These are phyloP conservation scores for Volucella zonaria DNA, from an alignment of 2,888 invertebrate genomes.

Conservation along the genomic window DNA sequence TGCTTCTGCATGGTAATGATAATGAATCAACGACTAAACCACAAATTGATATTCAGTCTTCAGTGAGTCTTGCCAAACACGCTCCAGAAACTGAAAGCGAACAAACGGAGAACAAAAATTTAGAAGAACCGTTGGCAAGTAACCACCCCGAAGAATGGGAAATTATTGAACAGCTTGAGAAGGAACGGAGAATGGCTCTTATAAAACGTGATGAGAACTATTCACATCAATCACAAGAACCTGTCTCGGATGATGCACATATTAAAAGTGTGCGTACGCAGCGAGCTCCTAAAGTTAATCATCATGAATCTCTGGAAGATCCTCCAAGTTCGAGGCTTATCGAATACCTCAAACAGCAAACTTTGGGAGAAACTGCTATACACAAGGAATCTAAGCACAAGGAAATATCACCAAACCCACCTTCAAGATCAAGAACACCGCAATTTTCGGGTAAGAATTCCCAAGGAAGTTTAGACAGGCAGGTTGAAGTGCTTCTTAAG, in stretches of 20 bases:
- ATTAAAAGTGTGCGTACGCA: conserved; percentile 6
- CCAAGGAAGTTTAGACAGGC: conserved; percentile 37
- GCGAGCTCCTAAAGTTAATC: conserved; percentile 23
- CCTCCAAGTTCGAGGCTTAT: conserved; percentile 60
- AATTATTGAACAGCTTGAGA: conserved; percentile 80
- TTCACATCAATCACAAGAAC: conserved; percentile 54
- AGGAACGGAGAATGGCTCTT: conserved; percentile 79
- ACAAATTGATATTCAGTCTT: background rate
- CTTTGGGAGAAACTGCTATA: conserved; percentile 42
- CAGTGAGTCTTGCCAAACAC: background rate
- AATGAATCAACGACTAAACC: conserved; percentile 30
- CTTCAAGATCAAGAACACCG: conserved; percentile 40
- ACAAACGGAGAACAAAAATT: too few species aligned
- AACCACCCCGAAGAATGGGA: conserved; percentile 75
- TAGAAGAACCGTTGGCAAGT: conserved; percentile 20
- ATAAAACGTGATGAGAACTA: conserved; percentile 80
- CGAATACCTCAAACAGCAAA: conserved; percentile 65
- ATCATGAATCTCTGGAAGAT: conserved; percentile 42
- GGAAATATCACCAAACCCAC: conserved; percentile 25
- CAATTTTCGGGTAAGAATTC: conserved; percentile 6
- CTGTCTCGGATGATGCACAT: background rate
- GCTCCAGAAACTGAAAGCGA: conserved; percentile 3
- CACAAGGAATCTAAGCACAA: conserved; percentile 24
- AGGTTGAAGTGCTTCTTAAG: conserved; percentile 42
- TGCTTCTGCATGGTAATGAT: conserved; percentile 30